Base-by-base conservation (phyloP, 2,888 invertebrate genomes). In the Blera fallax region DNA sequence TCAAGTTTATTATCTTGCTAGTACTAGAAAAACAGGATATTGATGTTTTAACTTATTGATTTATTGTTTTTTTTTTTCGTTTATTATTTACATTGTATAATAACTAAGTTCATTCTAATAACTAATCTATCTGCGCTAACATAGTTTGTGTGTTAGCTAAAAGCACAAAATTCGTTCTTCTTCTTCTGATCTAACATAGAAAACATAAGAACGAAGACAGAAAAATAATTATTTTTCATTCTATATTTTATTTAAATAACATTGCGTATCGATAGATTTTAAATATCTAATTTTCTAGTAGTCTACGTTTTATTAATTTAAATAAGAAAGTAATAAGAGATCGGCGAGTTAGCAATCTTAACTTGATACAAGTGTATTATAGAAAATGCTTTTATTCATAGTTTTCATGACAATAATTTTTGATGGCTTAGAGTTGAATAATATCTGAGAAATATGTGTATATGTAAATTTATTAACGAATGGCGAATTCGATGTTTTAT, bases 281-380 rank as follows among this genome's bases (percentile, higher is more conserved):
- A 69, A 69, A 64, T 74, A 64, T 64, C 73, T 64, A 74, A 84
- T 70, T 84, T 64, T 64, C 80, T 84, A 79, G 56, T 80, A 73
- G 4, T 14, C 74, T 80, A 83, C 3, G 10, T 37, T 18, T 64
- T 58, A 54, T 70, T 64, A 45, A 54, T 54, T 80, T 74, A 70
- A 76, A 52, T 80, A 56, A 69, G 37, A 45, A 74, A 64, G 14
- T 50, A 64, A 82, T 78, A 29, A 80, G 74, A 80, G 84, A 84
- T 84, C 84, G 84, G 80, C 84, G 84, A 80, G 70, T 70, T 65
- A 84, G 60, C 70, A 54, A 62, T 62, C 70, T 74, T 74, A 84
- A 80, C 84, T 80, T 80, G 80, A 80, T 80, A 70, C 80, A 84
- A 76, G 84, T 84, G 74, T 74, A 58, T 70, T 80, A 84, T 37